A percentile compares a stretch with the other conserved stretches of the same genome.
Conservation (phyloP, 2,113 vertebrate species). For the Rafetus swinhoei region DNA sequence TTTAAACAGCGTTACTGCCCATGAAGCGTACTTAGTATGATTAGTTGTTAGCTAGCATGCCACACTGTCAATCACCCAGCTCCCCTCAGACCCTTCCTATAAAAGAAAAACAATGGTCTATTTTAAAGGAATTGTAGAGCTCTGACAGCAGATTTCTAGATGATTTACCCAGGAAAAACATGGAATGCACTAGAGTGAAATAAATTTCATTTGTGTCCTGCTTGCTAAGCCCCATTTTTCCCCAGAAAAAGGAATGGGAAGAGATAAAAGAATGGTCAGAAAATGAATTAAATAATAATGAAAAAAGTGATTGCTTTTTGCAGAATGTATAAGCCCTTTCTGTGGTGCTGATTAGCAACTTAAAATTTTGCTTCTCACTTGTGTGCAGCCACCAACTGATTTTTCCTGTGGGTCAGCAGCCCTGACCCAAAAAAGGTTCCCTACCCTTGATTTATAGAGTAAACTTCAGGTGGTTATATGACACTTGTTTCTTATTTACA, state of each 20-base stretch:
- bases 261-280: not conserved
- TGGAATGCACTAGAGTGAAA: not conserved
- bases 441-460: fast-evolving
- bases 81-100: not conserved
- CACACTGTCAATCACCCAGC: not conserved
- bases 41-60: not conserved
- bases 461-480: not conserved
- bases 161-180: not conserved
- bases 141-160: not conserved
- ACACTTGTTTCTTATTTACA: not conserved
- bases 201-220: not conserved
- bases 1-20: not conserved
- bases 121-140: not conserved
- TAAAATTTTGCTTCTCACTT: not conserved
- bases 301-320: not conserved
- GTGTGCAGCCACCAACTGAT: too few relatives aligned
- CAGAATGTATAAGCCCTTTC: not conserved
- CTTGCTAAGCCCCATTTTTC: not conserved
- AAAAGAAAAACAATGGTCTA: not conserved
- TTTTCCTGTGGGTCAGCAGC: too few relatives aligned
- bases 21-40: not conserved
- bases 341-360: not conserved
- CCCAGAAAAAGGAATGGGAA: not conserved
- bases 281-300: not conserved
- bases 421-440: too few relatives aligned